Base-by-base conservation (phyloP, 1,140 invertebrate genomes). In the Venturia canescens region DNA sequence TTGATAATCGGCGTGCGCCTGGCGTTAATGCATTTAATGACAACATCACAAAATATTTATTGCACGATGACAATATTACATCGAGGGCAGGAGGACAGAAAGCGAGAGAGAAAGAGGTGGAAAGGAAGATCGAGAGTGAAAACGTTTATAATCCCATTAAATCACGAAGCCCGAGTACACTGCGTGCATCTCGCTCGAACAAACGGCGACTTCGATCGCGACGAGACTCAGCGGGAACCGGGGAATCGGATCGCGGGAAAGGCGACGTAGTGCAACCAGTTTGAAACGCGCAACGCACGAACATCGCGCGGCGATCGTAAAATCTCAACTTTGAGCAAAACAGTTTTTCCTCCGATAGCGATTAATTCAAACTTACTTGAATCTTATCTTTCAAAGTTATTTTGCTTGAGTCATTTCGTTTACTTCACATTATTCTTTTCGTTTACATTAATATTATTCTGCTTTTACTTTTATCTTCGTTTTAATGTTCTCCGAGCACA, bases 31-130 rank as follows among this genome's bases (percentile, higher is more conserved):
- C 66, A 69, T 69, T 69, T 53, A n/a, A 29, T 27, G 27, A 16
- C 29, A 21, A 29, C 29, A 31, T 53, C 31, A 34, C 11, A 69
- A 69, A 69, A 31, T 31, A 69, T 69, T 69, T 29, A 69, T 69
- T 21, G 29, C 66, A 31, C 66, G 66, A 69, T 69, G 66, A 69
- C 29, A 69, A 69, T 69, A 69, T 69, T 69, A 31, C 66, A 31
- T 69, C 27, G 29, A 18, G 9, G 11, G 13, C 27, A 69, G 66
- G 13, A 27, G 3, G 21, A 9, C 0, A 63, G 23, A 26, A 63
- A 63, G 23, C 3, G 23, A 27, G 23, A 23, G 9, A 63, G 9
- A 23, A 13, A 63, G 23, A 63, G 60, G 23, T n/a, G 0, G 21
- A 26, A 23, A 23, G 60, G 26, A 26, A 4, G 60, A 63, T 23